Evolutionary conservation across 2,888 invertebrate species (phyloP).

Genomic region (Scaeva pyrastri): DNA sequence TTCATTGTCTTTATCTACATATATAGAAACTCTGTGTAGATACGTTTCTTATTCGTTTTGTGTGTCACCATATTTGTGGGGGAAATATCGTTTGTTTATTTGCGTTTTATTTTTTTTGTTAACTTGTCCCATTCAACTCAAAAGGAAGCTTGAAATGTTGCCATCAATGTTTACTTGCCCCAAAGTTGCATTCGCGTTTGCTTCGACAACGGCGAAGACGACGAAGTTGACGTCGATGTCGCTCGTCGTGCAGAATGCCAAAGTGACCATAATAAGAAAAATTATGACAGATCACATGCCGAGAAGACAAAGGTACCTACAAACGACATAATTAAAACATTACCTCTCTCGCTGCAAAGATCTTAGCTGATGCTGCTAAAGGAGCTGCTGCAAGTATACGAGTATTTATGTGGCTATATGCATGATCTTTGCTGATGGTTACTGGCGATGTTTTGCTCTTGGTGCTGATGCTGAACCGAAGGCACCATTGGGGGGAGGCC

Average conservation of each 20-base stretch:
- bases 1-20: slow-evolving; percentile 13
- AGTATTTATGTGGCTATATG: not conserved
- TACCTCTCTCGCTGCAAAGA: slow-evolving; percentile 65
- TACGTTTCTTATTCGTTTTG: slow-evolving; percentile 29
- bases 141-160: slow-evolving; percentile 73
- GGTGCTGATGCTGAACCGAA: slow-evolving; percentile 39
- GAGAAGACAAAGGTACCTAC: slow-evolving; percentile 77
- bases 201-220: too few species aligned
- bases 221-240: slow-evolving; percentile 6
- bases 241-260: slow-evolving; percentile 64
- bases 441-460: not conserved
- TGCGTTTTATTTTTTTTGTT: slow-evolving; percentile 5
- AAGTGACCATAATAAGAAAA: slow-evolving; percentile 77
- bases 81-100: slow-evolving; percentile 33
- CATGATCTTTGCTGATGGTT: slow-evolving; percentile 33
- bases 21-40: slow-evolving; percentile 29
- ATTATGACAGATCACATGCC: slow-evolving; percentile 79
- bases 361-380: slow-evolving; percentile 31
- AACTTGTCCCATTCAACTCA: slow-evolving; percentile 34
- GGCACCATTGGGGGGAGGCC: slow-evolving; percentile 66
- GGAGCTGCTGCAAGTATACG: slow-evolving; percentile 1
- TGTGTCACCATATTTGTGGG: slow-evolving; percentile 62
- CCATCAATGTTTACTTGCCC: slow-evolving; percentile 40
- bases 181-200: slow-evolving; percentile 47
- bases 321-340: slow-evolving; percentile 79